Base-by-base conservation (phyloP, 2,113 vertebrate species). In the Cygnus atratus region DNA sequence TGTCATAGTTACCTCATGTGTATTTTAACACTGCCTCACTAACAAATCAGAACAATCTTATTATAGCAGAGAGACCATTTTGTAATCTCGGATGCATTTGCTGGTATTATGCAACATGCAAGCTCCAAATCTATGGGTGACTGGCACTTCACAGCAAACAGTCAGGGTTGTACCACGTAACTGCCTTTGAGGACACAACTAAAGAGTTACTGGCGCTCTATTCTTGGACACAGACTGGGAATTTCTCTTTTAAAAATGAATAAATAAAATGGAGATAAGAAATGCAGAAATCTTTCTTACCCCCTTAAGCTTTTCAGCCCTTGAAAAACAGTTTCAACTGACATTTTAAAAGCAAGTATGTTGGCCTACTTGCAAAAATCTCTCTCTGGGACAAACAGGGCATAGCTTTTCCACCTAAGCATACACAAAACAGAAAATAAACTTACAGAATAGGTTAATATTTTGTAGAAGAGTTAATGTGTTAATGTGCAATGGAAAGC, bases 351-450 rank as follows among this genome's bases (percentile, higher is more conserved):
- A 84, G 20, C 25, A 3, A 92, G 61, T 84, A 65, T 46, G 65
- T 41, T 94, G 90, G 93, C 90, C 88, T 90, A 93, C 85, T 92
- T 92, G 88, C 88, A 93, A 81, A 90, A 92, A 76, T 63, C 87
- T n/a, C 62, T 74, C 61, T 29, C 54, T 61, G 77, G 83, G 86
- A 96, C 93, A 92, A 96, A 88, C 44, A 78, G 68, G 73, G 73
- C 68, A 88, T 4, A 89, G 86, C 76, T 95, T 81, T 94, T 70
- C 76, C 44, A 82, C 82, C 18, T 25, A 50, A 78, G 54, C 48
- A 59, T 87, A 96, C 92, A 95, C 76, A 93, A 81, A 95, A 81
- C 29, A 93, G 48, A 94, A 96, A 92, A 93, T 67, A 87, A 92
- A 78, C 68, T 63, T 58, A 86, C 33, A 76, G 65, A 82, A 92